These are phyloP conservation scores for Hanleya hanleyi DNA, from an alignment of 2,888 invertebrate species.

Conservation along the genomic window DNA sequence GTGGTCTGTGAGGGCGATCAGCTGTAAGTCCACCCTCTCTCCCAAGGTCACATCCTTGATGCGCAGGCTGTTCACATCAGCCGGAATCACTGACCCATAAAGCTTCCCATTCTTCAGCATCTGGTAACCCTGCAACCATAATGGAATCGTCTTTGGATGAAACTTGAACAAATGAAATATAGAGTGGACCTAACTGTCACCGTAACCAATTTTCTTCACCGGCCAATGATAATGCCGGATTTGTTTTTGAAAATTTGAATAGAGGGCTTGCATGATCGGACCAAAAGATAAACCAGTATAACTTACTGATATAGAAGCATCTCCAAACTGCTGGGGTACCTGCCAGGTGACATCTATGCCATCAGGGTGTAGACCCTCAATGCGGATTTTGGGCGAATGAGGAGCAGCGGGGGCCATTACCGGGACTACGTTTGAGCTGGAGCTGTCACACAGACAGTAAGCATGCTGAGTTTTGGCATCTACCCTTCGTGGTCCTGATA, in stretches of 20 bases:
- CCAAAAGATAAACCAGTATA: no score
- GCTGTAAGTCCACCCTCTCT: slow-evolving; percentile 68
- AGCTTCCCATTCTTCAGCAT: slow-evolving; percentile 71
- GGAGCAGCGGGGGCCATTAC: slow-evolving; percentile 72
- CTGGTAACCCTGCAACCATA: slow-evolving; percentile 69
- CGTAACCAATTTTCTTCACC: no score
- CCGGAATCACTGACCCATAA: slow-evolving; percentile 71
- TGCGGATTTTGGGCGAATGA: slow-evolving; percentile 67
- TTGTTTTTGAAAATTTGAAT: no score
- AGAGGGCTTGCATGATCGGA: no score
- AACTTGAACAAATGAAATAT: no score
- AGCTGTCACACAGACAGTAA: slow-evolving; percentile 68
- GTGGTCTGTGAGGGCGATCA: slow-evolving; percentile 72
- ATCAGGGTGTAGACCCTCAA: slow-evolving; percentile 69
- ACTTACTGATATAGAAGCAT: slow-evolving; percentile 71
- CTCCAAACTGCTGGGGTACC: slow-evolving; percentile 71
- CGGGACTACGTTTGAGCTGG: slow-evolving; percentile 65
- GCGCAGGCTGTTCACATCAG: slow-evolving; percentile 67
- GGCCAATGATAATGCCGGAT: no score
- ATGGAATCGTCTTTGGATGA: no score
- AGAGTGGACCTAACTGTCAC: no score
- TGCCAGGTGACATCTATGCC: slow-evolving; percentile 73
- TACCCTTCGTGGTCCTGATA: slow-evolving; percentile 59
- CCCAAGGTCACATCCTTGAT: slow-evolving; percentile 70
- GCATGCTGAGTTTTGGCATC: slow-evolving; percentile 62